Percentiles rank a stretch among this genome's conserved stretches.
These are phyloP conservation scores for Poicephalus meyeri DNA, from an alignment of 2,113 vertebrate genomes.

Conservation along the genomic window DNA sequence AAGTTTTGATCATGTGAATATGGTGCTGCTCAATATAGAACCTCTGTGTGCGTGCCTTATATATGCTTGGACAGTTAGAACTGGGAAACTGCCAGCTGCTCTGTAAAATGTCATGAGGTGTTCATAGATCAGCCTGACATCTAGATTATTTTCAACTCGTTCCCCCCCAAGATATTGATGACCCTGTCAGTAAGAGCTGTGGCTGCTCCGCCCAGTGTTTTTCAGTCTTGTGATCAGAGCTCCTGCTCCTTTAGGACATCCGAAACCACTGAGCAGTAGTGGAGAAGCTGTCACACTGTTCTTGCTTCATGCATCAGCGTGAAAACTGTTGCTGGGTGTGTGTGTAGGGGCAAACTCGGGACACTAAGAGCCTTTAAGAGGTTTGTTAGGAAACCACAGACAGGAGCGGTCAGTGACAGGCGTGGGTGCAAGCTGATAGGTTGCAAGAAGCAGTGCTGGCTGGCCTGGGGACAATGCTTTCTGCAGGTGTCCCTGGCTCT, in stretches of 20 bases:
- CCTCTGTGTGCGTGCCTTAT: not conserved
- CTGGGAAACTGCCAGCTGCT: not conserved
- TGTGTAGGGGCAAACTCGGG: not conserved
- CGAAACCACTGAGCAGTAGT: not conserved
- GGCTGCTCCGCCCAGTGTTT: rapidly evolving
- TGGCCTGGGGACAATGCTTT: rapidly evolving
- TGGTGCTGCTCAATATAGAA: not conserved
- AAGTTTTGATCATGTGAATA: not conserved
- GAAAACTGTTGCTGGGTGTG: not conserved
- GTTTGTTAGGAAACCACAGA: not conserved
- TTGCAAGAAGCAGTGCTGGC: rapidly evolving
- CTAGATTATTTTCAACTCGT: not conserved
- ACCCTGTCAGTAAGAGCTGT: not conserved
- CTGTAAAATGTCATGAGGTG: not conserved
- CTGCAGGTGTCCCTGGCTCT: not conserved
- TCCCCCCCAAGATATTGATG: not conserved
- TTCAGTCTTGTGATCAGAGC: not conserved
- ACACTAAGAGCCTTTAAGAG: not conserved
- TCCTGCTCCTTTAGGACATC: not conserved
- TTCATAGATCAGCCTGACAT: not conserved
- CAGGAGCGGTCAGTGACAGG: not conserved
- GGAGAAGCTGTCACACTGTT: not conserved
- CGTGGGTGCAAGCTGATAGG: not conserved
- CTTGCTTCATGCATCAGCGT: not conserved
- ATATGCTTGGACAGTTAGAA: not conserved